Percentiles rank a stretch among this genome's conserved stretches.
Conservation (phyloP, 2,113 vertebrate genomes). For the Engraulis encrasicolus region DNA sequence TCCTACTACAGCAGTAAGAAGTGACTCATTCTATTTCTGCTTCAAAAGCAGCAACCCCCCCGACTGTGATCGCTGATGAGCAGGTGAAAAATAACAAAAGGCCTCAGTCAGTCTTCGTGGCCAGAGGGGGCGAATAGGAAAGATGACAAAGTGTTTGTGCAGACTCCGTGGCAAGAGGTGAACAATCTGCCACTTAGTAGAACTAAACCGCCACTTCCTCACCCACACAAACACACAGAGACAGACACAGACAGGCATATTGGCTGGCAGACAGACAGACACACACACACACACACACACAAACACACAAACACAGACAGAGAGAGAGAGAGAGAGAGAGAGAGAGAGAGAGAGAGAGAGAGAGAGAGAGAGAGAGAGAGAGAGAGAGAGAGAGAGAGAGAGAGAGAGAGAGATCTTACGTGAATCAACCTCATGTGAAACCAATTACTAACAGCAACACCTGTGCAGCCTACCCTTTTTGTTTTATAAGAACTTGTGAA, state of each 20-base stretch:
- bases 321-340: too few species aligned
- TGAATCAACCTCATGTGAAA: background rate
- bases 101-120: background rate
- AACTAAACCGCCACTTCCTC: background rate
- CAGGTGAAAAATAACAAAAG: background rate
- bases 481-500: background rate
- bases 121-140: background rate
- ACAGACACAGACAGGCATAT: background rate
- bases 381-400: too few species aligned
- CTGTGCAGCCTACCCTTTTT: background rate
- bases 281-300: too few species aligned
- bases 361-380: too few species aligned
- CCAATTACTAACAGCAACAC: background rate
- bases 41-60: background rate
- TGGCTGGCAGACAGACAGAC: too few species aligned
- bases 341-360: too few species aligned
- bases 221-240: background rate
- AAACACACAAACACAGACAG: too few species aligned
- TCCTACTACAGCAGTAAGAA: background rate
- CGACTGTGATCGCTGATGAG: background rate
- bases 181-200: constrained; percentile 1
- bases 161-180: background rate
- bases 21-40: background rate
- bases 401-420: too few species aligned
- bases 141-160: constrained; percentile 17